These are phyloP conservation scores for Antheraea assamensis DNA, from an alignment of 2,888 invertebrate species.

Conservation along the genomic window DNA sequence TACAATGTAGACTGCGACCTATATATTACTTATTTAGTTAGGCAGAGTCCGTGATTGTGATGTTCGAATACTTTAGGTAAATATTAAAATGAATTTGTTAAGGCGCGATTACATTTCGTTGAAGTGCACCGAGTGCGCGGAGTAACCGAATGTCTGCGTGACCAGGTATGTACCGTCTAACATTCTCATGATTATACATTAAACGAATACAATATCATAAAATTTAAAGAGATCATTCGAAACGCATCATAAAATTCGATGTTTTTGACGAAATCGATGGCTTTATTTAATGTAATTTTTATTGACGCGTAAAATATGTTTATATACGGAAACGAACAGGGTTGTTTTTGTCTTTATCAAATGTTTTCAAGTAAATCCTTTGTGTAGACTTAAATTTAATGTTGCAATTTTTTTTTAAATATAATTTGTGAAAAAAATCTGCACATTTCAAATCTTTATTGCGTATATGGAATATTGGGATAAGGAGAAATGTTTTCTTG, in stretches of 20 bases:
- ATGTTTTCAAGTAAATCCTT: background rate
- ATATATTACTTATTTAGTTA: conserved; percentile 58
- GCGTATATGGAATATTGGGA: background rate
- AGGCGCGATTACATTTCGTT: conserved; percentile 57
- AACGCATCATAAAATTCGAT: background rate
- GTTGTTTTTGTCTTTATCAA: conserved; percentile 57
- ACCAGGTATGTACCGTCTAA: conserved; percentile 67
- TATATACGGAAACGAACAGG: conserved; percentile 63
- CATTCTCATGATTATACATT: background rate
- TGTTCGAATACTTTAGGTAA: conserved; percentile 46
- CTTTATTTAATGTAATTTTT: background rate
- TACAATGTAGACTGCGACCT: conserved; percentile 64
- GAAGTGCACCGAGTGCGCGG: conserved; percentile 70
- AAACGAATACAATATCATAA: background rate
- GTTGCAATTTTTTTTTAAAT: conserved; percentile 26
- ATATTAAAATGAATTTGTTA: conserved; percentile 56
- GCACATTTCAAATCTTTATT: too few species aligned
- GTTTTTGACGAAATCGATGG: background rate
- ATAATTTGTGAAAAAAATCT: too few species aligned
- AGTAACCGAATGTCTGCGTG: conserved; percentile 53
- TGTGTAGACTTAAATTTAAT: conserved; percentile 35
- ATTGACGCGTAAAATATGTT: conserved; percentile 14
- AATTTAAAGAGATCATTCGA: background rate
- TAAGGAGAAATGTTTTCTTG: too few species aligned
- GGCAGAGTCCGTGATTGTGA: conserved; percentile 62